These are phyloP conservation scores for Drosophila hamatofila DNA, from an alignment of 2,888 invertebrate species.

Conservation along the genomic window DNA sequence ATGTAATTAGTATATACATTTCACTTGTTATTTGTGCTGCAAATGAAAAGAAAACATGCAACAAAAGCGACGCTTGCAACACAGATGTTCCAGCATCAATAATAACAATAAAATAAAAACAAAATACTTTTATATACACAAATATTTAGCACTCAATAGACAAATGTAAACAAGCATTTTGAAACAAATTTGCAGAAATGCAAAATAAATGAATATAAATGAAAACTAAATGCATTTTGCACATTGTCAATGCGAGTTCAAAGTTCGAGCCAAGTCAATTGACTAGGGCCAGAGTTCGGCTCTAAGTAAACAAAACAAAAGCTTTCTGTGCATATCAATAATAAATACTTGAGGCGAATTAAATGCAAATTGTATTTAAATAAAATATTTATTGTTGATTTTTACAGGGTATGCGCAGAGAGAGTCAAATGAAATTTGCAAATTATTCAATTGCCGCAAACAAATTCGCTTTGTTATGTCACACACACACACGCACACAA, in stretches of 20 bases:
- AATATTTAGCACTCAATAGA: slow-evolving; percentile 36
- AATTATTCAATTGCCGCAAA: slow-evolving; percentile 26
- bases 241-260: background rate
- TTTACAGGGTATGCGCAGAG: slow-evolving; percentile 4
- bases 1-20: slow-evolving; percentile 27
- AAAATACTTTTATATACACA: slow-evolving; percentile 23
- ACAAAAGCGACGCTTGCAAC: background rate
- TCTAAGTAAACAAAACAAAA: background rate
- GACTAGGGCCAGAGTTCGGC: background rate
- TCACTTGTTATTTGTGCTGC: slow-evolving; percentile 26
- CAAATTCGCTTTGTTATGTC: slow-evolving; percentile 21
- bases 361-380: background rate
- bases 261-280: background rate
- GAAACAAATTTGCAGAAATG: slow-evolving; percentile 21
- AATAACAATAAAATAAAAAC: slow-evolving; percentile 4
- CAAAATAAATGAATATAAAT: background rate
- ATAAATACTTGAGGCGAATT: background rate
- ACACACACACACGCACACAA: background rate
- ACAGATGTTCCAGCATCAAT: background rate
- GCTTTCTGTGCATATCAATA: background rate
- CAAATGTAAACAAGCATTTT: background rate
- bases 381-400: background rate
- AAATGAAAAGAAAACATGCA: slow-evolving; percentile 69
- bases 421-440: slow-evolving; percentile 12
- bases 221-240: background rate